Evolutionary conservation across 2,888 invertebrate genomes (phyloP), one percentile per base, ranked within the genome.

Genomic region (Caenorhabditis sp.): DNA sequence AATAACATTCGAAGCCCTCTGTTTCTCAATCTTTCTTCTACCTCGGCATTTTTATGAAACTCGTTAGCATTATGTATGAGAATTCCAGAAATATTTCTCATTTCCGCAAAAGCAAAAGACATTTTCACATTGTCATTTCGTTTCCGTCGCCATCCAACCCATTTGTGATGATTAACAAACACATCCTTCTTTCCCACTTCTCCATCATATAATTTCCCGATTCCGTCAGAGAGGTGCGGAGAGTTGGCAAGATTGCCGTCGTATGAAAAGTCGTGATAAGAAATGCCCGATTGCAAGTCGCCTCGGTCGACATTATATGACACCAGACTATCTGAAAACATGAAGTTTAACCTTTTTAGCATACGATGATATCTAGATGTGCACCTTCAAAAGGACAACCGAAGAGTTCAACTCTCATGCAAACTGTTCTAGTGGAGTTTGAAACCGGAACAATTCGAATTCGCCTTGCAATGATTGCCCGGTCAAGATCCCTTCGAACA

Each of bases 331-430:
- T 95, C 96, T 95, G 94, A 26, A 92, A 91, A 58, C 26, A 4
- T 51, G 11, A 13, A 15, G 9, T 18, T 47, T 24, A 40, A 24
- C 44, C 15, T 2, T 24, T n/a, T 8, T 2, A 13, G 22, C 20
- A 18, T 9, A 22, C 93, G 95, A n/a, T n/a, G n/a, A n/a, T n/a
- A n/a, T n/a, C n/a, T n/a, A n/a, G n/a, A n/a, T n/a, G n/a, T 40
- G 40, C 13, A 40, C 95, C 95, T 91, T 94, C 95, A 95, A 96
- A 96, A 53, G 94, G 94, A 92, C 96, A 97, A 24, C 97, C 97
- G 92, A 96, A 96, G 32, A 97, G 92, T 92, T 97, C 97, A 37
- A 96, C 95, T 81, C 97, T 93, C 95, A 97, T 95, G 93, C 97
- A 97, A 65, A 96, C 96, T 0, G 96, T 96, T 81, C 96, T 94